Base-by-base conservation (phyloP, 1,140 invertebrate species). In the Calliphora vicina region DNA sequence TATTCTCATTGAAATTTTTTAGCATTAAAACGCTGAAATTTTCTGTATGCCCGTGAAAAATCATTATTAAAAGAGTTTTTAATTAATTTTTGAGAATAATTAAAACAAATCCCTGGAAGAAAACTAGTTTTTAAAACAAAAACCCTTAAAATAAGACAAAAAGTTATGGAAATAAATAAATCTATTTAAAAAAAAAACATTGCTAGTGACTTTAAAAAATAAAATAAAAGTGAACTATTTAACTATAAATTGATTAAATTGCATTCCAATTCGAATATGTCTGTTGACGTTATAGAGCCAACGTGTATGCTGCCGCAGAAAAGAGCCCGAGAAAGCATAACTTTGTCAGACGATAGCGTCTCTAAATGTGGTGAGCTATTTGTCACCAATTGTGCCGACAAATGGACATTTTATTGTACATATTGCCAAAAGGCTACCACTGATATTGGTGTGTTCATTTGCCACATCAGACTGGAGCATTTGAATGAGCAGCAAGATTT, bases 391-490 rank as follows among this genome's bases (percentile, higher is more conserved):
- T 76, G 74, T 82, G 80, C 83, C 25, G 23, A 73, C 2, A 42
- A 81, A 20, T 84, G 83, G 83, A 84, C 83, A 42, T 84, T 84
- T 82, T 43, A 61, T 61, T 84, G 83, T 35, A 76, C 80, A 2
- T 82, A 42, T 78, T 84, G 83, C 25, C 50, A 84, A 27, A 76
- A 82, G 76, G 67, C 71, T 27, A 84, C 80, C n/a, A 27, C 80
- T 10, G 80, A 84, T 72, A 84, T 84, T 35, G 83, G 80, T 26
- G 83, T 76, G 26, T 84, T 84, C 50, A 82, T 84, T 42, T 78
- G 80, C 23, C 83, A 84, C 17, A 84, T 84, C 15, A 50, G 76
- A 82, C 67, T 83, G 10, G 42, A 83, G 72, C 82, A 83, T 83
- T 73, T 83, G n/a, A 26, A 23, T 2, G 76, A 73, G 5, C 74